phyloP scores from a whole-genome alignment of 2,113 vertebrate species.

The Oryzias curvinotus region DNA sequence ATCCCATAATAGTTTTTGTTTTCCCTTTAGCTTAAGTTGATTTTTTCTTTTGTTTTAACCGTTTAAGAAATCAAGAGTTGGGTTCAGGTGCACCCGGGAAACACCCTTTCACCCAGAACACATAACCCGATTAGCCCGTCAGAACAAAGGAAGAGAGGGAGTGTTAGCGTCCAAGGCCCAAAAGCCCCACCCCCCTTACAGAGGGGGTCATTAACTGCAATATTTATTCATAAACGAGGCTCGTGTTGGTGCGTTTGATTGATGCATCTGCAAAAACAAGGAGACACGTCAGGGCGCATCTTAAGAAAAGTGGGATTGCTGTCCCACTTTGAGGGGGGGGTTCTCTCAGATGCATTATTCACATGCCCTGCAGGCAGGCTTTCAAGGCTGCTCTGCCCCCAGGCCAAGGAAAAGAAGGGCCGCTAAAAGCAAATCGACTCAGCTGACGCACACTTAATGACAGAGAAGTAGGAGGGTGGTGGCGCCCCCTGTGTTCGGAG shows the following conservation, averaged over 20 bases:
- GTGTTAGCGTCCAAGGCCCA: conserved; percentile 72
- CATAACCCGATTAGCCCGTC: not conserved
- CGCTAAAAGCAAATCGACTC: conserved; percentile 99
- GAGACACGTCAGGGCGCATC: conserved; percentile 92
- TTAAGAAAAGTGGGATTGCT: conserved; percentile 94
- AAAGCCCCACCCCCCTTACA: conserved; percentile 80
- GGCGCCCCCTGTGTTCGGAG: conserved; percentile 37
- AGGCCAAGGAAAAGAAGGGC: conserved; percentile 97
- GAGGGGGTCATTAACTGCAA: conserved; percentile 89
- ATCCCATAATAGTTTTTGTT: too few species aligned
- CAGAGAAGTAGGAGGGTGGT: conserved; percentile 79
- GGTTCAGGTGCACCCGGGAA: too few species aligned
- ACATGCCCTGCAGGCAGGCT: conserved; percentile 97
- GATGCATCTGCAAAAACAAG: conserved; percentile 97
- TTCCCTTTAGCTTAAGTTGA: too few species aligned
- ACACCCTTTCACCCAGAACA: too few species aligned
- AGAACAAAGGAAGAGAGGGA: not conserved
- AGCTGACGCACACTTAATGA: conserved; percentile 99
- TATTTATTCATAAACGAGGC: conserved; percentile 96
- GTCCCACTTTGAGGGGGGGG: conserved; percentile 91
- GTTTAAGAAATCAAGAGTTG: too few species aligned
- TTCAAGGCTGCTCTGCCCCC: conserved; percentile 97
- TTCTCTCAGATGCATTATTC: conserved; percentile 99
- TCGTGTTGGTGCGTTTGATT: conserved; percentile 91
- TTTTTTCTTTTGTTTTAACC: too few species aligned